phyloP scores from a whole-genome alignment of 2,797 vertebrate genomes.

The Crocidura indochinensis region DNA sequence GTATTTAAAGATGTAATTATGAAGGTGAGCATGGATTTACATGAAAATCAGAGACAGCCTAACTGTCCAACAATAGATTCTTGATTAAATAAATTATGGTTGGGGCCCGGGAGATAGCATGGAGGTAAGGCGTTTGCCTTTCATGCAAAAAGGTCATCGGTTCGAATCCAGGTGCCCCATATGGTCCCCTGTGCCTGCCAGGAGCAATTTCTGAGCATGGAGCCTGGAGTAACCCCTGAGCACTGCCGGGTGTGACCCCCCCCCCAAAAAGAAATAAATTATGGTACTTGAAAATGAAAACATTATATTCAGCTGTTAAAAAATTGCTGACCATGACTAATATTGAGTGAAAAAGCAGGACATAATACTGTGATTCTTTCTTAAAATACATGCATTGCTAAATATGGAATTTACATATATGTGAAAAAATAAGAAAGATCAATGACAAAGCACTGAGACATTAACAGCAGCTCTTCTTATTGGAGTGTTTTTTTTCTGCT shows the following conservation, averaged over 20 bases:
- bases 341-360: slow-evolving; percentile 39
- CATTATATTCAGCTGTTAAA: slow-evolving; percentile 73
- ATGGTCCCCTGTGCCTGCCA: no score
- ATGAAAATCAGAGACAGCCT: slow-evolving; percentile 64
- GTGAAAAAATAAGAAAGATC: slow-evolving; percentile 10
- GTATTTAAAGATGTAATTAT: slow-evolving; percentile 68
- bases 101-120: no score
- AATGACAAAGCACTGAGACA: slow-evolving; percentile 18
- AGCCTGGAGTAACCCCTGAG: no score
- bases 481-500: slow-evolving; percentile 39
- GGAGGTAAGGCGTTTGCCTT: no score
- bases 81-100: slow-evolving; percentile 69
- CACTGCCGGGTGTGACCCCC: no score
- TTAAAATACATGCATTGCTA: slow-evolving; percentile 32
- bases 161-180: no score
- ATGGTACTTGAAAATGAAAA: slow-evolving; percentile 40
- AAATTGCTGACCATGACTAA: slow-evolving; percentile 63
- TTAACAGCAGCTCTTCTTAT: neutral
- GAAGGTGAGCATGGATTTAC: slow-evolving; percentile 67
- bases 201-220: no score
- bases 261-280: no score
- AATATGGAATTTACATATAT: neutral
- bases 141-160: no score
- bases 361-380: slow-evolving; percentile 5
- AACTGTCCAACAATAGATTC: slow-evolving; percentile 65